phyloP scores from a whole-genome alignment of 1,140 invertebrate genomes.

The Trigoniulus corallinus region DNA sequence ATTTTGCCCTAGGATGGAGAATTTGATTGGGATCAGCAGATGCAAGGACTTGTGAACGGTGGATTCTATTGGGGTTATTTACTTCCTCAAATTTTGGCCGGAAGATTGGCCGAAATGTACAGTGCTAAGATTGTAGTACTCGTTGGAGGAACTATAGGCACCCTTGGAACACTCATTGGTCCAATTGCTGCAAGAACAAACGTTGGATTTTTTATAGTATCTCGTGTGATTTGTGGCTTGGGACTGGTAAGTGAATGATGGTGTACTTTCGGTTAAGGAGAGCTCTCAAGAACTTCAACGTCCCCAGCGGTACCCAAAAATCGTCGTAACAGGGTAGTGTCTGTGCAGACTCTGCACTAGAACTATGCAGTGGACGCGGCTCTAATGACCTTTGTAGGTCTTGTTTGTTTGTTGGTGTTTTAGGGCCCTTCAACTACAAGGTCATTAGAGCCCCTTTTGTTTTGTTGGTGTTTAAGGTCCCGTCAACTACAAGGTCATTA shows the following conservation, averaged over 20 bases:
- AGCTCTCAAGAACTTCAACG: not conserved
- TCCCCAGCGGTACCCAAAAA: no score
- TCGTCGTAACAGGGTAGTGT: no score
- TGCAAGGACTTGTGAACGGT: conserved; percentile 37
- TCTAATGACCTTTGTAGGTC: no score
- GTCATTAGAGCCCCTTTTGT: no score
- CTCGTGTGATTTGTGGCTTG: conserved; percentile 61
- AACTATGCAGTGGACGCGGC: no score
- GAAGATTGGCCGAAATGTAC: conserved; percentile 51
- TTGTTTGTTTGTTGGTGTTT: no score
- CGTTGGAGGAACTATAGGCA: conserved; percentile 44
- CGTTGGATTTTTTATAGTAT: conserved; percentile 49
- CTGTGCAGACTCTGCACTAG: no score
- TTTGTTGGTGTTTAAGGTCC: no score
- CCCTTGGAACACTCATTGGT: conserved; percentile 53
- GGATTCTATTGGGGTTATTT: conserved; percentile 59
- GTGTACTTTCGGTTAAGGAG: conserved; percentile 1
- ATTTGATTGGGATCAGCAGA: conserved; percentile 22
- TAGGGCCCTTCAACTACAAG: no score
- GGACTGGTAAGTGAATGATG: conserved; percentile 21
- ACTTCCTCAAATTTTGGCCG: conserved; percentile 39
- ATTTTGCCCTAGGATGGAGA: conserved; percentile 2
- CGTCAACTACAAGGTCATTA: no score
- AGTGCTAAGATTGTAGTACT: conserved; percentile 53
- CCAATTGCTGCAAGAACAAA: conserved; percentile 45